Base-by-base conservation (phyloP, 2,888 invertebrate species). In the Phalera bucephala region DNA sequence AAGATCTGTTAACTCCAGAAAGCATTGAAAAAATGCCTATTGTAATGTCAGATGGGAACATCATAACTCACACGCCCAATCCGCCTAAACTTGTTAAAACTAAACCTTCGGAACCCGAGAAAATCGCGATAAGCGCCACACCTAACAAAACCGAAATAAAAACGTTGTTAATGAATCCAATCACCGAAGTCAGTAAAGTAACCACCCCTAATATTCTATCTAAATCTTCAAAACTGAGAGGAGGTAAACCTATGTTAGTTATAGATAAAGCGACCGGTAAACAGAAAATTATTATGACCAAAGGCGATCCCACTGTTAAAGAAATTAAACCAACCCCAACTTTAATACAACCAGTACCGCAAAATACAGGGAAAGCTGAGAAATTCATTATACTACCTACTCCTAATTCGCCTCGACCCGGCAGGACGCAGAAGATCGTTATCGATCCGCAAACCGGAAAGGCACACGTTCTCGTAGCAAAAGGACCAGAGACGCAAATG, bases 21-120 rank as follows among this genome's bases (percentile, higher is more conserved):
- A 93, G 80, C 57, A 92, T 94, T 33, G 93, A 94, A 53, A 93
- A 93, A 62, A 92, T 94, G 91, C 93, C 94, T 0, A 91, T 93
- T 19, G 91, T 93, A 0, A 87, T 88, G 85, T 74, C 89, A 0
- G 89, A 88, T 45, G 84, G 82, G 6, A 85, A 85, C 52, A 66
- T 86, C 22, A 73, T 86, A 40, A 67, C 73, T 12, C 80, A 76
- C 39, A 47, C 80, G 28, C 43, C 68, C 4, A 73, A 66, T 45
- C 62, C 77, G n/a, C 69, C 79, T 6, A 82, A 83, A 59, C 51
- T 80, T 6, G 52, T 81, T 0, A 83, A 80, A 64, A 62, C 77
- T 8, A 87, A 83, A 57, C 72, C 52, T 22, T 26, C 65, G 12
- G 82, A 82, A 47, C 76, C 55, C 31, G 85, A 87, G 35, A 87